A percentile compares a stretch with the other conserved stretches of the same genome.
Evolutionary conservation across 2,888 invertebrate genomes (phyloP).

Genomic region (Lacanobia oleracea): DNA sequence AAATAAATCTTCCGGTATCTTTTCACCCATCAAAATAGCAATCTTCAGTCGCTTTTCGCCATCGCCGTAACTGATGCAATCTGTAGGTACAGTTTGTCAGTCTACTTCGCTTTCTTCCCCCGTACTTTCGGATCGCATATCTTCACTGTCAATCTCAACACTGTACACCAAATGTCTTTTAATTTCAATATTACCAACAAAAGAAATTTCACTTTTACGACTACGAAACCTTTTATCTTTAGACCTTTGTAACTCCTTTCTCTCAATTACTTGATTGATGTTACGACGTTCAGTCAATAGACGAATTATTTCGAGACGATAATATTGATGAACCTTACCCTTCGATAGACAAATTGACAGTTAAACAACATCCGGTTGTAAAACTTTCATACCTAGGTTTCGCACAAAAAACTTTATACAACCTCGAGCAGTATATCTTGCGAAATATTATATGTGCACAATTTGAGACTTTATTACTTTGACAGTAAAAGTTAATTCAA

Average conservation of each 20-base stretch:
- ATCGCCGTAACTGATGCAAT: slow-evolving; percentile 49
- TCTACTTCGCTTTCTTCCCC: slow-evolving; percentile 57
- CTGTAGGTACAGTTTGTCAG: slow-evolving; percentile 41
- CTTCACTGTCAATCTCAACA: slow-evolving; percentile 59
- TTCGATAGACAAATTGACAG: slow-evolving; percentile 53
- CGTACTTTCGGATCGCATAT: slow-evolving; percentile 62
- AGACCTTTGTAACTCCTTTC: slow-evolving; percentile 63
- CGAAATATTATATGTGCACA: slow-evolving; percentile 35
- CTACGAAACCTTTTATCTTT: slow-evolving; percentile 55
- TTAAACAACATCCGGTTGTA: slow-evolving; percentile 57
- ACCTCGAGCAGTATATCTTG: slow-evolving; percentile 56
- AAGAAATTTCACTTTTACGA: slow-evolving; percentile 67
- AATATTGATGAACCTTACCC: slow-evolving; percentile 61
- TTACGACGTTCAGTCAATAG: slow-evolving; percentile 55
- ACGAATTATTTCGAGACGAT: slow-evolving; percentile 61
- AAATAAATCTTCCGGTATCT: slow-evolving; percentile 34
- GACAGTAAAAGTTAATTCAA: slow-evolving; percentile 38
- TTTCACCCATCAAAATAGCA: slow-evolving; percentile 15
- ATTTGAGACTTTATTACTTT: slow-evolving; percentile 59
- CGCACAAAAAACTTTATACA: slow-evolving; percentile 64
- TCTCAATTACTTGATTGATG: slow-evolving; percentile 66
- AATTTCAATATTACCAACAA: slow-evolving; percentile 66
- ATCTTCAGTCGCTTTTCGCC: slow-evolving; percentile 47
- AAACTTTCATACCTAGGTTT: slow-evolving; percentile 68
- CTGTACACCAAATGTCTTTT: slow-evolving; percentile 59